phyloP scores from a whole-genome alignment of 2,888 invertebrate species.

The Anthophora plumipes region DNA sequence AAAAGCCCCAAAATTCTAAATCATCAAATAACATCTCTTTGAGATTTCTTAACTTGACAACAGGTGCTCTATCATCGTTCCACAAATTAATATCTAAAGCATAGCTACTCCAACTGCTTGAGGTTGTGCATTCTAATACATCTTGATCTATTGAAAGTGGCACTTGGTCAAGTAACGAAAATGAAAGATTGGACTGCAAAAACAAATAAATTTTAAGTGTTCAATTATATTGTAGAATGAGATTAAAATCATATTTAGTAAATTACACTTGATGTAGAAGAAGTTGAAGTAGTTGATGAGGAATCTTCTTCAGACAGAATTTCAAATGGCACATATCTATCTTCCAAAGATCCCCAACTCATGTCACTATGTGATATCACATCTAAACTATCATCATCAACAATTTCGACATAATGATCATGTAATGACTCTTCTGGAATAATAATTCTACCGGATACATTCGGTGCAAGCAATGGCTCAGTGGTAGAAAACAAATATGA shows the following conservation, averaged over 20 bases:
- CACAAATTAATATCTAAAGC: constrained; percentile 69
- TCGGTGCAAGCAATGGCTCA: constrained; percentile 9
- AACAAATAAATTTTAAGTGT: not conserved
- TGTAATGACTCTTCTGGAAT: not conserved
- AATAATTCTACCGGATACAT: not conserved
- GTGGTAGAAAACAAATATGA: constrained; percentile 57
- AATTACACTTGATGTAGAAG: constrained; percentile 37
- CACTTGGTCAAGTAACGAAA: constrained; percentile 19
- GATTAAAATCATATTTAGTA: not conserved
- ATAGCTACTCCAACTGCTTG: constrained; percentile 74
- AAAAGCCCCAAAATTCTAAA: constrained; percentile 83
- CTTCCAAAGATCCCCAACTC: constrained; percentile 47
- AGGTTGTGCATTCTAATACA: constrained; percentile 54
- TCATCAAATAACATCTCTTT: constrained; percentile 51
- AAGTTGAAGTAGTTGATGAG: constrained; percentile 15
- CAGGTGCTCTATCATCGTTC: constrained; percentile 72
- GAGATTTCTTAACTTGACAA: constrained; percentile 61
- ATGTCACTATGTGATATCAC: constrained; percentile 45
- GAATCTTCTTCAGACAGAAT: not conserved
- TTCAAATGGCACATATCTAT: constrained; percentile 41
- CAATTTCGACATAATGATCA: constrained; percentile 1
- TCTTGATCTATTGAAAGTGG: constrained; percentile 32
- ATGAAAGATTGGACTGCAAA: constrained; percentile 35
- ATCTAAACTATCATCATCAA: constrained; percentile 27
- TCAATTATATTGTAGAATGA: constrained; percentile 2